A percentile compares a stretch with the other conserved stretches of the same genome.
These are phyloP conservation scores for Panagrolaimus sp. DNA, from an alignment of 1,140 invertebrate species.

Conservation along the genomic window DNA sequence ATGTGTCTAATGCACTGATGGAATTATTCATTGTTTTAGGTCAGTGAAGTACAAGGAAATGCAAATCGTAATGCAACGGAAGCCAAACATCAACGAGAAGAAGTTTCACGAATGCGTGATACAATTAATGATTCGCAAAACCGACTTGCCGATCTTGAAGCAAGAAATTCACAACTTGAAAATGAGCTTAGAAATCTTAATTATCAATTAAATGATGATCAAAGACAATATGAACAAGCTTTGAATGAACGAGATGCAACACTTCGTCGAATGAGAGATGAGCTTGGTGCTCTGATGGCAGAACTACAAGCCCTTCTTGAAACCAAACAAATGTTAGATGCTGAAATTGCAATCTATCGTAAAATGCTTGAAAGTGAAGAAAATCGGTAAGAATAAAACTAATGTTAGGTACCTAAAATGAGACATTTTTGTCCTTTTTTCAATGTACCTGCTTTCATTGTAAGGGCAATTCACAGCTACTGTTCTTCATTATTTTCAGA, in stretches of 20 bases:
- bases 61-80: conserved; percentile 62
- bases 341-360: conserved; percentile 57
- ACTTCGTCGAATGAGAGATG: conserved; percentile 55
- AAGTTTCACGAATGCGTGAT: conserved; percentile 61
- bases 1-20: too few species aligned
- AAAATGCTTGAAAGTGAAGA: conserved; percentile 58
- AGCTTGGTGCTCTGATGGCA: conserved; percentile 54
- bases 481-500: conserved; percentile 15
- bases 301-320: conserved; percentile 61
- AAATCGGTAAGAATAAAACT: conserved; percentile 29
- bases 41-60: conserved; percentile 61
- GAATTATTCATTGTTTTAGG: conserved; percentile 31
- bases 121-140: conserved; percentile 60
- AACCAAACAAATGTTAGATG: conserved; percentile 59
- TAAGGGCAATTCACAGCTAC: too few species aligned
- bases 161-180: conserved; percentile 61
- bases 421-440: neutral
- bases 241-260: conserved; percentile 56
- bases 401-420: neutral
- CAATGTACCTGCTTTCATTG: too few species aligned
- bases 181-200: conserved; percentile 61
- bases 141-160: conserved; percentile 61
- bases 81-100: conserved; percentile 61
- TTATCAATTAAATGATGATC: conserved; percentile 56
- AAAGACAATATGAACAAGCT: conserved; percentile 54